Evolutionary conservation across 2,888 invertebrate species (phyloP).

Genomic region (Lordiphosa andalusiaca): DNA sequence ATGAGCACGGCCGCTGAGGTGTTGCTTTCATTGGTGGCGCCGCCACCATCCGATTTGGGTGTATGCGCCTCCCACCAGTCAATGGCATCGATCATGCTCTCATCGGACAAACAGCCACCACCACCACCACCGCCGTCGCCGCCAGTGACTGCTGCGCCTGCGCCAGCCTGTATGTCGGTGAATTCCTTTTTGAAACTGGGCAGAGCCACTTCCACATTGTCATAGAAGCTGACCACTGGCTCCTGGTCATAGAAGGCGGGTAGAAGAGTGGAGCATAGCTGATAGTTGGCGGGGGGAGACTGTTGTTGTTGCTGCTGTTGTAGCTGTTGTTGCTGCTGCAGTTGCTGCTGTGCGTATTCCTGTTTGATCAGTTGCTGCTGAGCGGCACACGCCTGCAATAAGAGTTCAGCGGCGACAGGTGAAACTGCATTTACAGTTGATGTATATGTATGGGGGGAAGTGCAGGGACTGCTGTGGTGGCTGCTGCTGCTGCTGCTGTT

Average conservation of each 20-base stretch:
- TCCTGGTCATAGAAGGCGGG: conserved; percentile 70
- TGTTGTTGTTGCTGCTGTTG: conserved; percentile 20
- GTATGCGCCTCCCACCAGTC: conserved; percentile 82
- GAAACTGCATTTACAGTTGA: conserved; percentile 58
- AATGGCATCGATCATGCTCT: conserved; percentile 82
- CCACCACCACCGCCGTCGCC: conserved; percentile 20
- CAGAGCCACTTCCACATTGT: conserved; percentile 59
- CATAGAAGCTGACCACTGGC: conserved; percentile 52
- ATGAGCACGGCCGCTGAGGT: conserved; percentile 17
- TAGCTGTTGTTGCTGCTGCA: conserved; percentile 32
- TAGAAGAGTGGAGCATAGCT: conserved; percentile 51
- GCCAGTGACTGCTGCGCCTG: conserved; percentile 23
- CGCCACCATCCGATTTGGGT: conserved; percentile 76
- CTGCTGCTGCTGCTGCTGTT: conserved; percentile 24
- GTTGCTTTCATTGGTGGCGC: conserved; percentile 11
- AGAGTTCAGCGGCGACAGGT: conserved; percentile 78
- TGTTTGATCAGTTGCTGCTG: conserved; percentile 50
- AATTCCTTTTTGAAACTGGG: conserved; percentile 76
- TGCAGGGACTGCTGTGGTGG: conserved; percentile 32
- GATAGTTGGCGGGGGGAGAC: conserved; percentile 32
- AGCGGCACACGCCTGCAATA: conserved; percentile 78
- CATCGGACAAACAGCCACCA: conserved; percentile 78
- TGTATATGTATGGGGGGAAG: conserved; percentile 59
- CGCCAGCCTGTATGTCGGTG: conserved; percentile 61
- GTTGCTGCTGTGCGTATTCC: conserved; percentile 38